These are phyloP conservation scores for Drosophila mayri DNA, from an alignment of 1,140 invertebrate genomes.

Conservation along the genomic window DNA sequence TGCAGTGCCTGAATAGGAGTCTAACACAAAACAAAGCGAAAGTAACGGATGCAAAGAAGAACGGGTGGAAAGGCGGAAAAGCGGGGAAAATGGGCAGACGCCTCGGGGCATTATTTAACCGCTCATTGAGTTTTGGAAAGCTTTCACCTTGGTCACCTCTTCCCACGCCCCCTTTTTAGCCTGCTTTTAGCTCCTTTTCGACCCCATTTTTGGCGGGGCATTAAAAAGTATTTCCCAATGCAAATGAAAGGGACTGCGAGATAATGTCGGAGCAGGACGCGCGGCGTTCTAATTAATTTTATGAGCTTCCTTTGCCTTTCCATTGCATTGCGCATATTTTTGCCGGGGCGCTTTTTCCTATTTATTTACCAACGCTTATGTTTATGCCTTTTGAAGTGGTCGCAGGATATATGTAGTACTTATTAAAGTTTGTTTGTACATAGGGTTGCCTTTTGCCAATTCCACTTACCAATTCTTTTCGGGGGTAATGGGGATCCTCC, in stretches of 20 bases:
- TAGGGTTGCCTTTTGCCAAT: conserved; percentile 15
- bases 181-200: conserved; percentile 7
- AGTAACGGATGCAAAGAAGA: conserved; percentile 53
- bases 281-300: conserved; percentile 73
- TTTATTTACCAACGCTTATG: conserved; percentile 35
- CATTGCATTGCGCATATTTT: conserved; percentile 53
- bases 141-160: conserved; percentile 60
- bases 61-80: conserved; percentile 4
- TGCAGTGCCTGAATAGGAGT: conserved; percentile 52
- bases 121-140: conserved; percentile 63
- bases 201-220: conserved; percentile 8
- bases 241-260: conserved; percentile 48
- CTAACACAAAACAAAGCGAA: conserved; percentile 58
- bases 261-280: conserved; percentile 17
- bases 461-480: conserved; percentile 36
- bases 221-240: conserved; percentile 43
- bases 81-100: conserved; percentile 19
- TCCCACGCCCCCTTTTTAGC: not conserved
- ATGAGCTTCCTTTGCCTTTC: conserved; percentile 59
- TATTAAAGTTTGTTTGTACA: not conserved
- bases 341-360: conserved; percentile 8
- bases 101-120: conserved; percentile 57
- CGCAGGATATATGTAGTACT: conserved; percentile 11
- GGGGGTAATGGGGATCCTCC: conserved; percentile 2
- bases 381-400: conserved; percentile 57